These are phyloP conservation scores for Carcina quercana DNA, from an alignment of 2,888 invertebrate species.

Conservation along the genomic window DNA sequence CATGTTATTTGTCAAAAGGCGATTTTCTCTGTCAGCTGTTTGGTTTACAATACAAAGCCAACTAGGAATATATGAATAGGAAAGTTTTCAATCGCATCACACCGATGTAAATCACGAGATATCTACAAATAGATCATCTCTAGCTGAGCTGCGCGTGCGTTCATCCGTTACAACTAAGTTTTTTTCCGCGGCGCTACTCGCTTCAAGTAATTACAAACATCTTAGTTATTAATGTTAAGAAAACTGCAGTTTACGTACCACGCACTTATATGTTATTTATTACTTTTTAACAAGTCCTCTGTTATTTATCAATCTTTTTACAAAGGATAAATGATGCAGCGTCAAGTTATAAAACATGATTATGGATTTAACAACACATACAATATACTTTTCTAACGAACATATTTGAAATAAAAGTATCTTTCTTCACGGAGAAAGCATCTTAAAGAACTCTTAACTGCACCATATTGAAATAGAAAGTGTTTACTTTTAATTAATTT, in stretches of 20 bases:
- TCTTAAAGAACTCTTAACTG: too few relatives aligned
- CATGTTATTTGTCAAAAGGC: not conserved
- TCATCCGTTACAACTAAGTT: conserved; percentile 31
- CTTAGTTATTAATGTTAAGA: conserved; percentile 24
- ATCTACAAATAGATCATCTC: conserved; percentile 36
- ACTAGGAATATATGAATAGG: conserved; percentile 12
- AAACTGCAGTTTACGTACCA: conserved; percentile 11
- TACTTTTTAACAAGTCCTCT: conserved; percentile 12
- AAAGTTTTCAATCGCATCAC: conserved; percentile 16
- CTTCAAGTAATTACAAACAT: conserved; percentile 38
- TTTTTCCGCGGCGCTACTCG: conserved; percentile 43
- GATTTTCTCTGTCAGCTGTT: not conserved
- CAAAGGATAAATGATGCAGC: too few relatives aligned
- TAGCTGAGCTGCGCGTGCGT: conserved; percentile 28
- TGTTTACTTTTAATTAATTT: too few relatives aligned
- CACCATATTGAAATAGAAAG: too few relatives aligned
- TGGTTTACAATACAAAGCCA: not conserved
- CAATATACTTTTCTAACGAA: too few relatives aligned
- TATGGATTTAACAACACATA: too few relatives aligned
- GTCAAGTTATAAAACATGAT: too few relatives aligned
- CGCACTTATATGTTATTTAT: conserved; percentile 11
- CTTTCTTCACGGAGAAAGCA: too few relatives aligned
- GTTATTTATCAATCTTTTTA: too few relatives aligned
- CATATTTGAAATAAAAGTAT: too few relatives aligned
- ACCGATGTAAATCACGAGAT: conserved; percentile 23